These are phyloP conservation scores for Danionella dracula DNA, from an alignment of 2,797 vertebrate species.

Conservation along the genomic window DNA sequence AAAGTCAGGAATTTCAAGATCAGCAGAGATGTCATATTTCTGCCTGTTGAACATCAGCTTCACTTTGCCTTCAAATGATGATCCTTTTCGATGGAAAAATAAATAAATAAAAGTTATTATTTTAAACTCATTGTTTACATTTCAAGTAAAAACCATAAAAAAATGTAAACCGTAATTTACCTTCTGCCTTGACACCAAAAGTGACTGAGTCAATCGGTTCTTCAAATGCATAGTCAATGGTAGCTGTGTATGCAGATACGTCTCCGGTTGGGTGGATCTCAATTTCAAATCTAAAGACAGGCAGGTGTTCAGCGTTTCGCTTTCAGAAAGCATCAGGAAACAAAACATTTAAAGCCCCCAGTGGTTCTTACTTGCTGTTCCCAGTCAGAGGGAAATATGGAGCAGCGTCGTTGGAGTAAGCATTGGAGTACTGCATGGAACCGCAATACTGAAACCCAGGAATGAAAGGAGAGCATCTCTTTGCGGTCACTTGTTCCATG, in stretches of 20 bases:
- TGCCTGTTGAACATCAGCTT: slow-evolving; percentile 78
- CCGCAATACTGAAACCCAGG: slow-evolving; percentile 79
- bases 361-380: slow-evolving; percentile 73
- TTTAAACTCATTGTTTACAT: too few species aligned
- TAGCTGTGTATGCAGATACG: slow-evolving; percentile 80
- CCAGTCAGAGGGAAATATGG: slow-evolving; percentile 82
- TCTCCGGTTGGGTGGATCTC: slow-evolving; percentile 80
- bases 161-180: too few species aligned
- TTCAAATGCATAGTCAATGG: slow-evolving; percentile 69
- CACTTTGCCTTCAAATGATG: slow-evolving; percentile 69
- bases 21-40: slow-evolving; percentile 69
- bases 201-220: slow-evolving; percentile 74
- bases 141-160: too few species aligned
- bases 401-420: slow-evolving; percentile 62
- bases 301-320: neutral
- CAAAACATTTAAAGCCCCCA: neutral
- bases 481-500: slow-evolving; percentile 55
- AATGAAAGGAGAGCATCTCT: slow-evolving; percentile 72
- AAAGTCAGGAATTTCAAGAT: slow-evolving; percentile 77
- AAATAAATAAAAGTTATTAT: too few species aligned
- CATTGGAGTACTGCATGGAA: slow-evolving; percentile 65
- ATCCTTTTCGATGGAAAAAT: slow-evolving; percentile 58
- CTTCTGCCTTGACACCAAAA: slow-evolving; percentile 76
- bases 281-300: slow-evolving; percentile 69
- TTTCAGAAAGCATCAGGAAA: neutral